These are phyloP conservation scores for Scomber colias DNA, from an alignment of 2,113 vertebrate species.

Conservation along the genomic window DNA sequence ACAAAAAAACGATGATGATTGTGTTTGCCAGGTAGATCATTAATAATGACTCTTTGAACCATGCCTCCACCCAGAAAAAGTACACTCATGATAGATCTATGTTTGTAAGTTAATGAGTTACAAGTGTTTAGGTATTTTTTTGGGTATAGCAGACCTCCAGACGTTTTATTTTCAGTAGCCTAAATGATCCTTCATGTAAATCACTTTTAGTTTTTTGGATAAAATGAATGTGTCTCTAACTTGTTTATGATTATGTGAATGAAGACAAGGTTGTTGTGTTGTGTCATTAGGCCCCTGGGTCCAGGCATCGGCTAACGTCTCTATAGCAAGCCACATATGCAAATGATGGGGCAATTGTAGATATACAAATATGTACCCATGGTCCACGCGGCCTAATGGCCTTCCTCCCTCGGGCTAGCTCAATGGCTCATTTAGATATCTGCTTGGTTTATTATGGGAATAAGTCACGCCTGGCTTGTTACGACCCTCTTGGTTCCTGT, in stretches of 20 bases:
- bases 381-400: slow-evolving; percentile 76
- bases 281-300: slow-evolving; percentile 54
- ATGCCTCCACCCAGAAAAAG: background rate
- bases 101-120: too few relatives aligned
- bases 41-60: background rate
- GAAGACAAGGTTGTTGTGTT: slow-evolving; percentile 56
- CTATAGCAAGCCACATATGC: slow-evolving; percentile 72
- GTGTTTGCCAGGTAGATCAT: background rate
- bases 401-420: slow-evolving; percentile 77
- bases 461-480: slow-evolving; percentile 83
- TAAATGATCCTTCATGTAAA: background rate
- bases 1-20: too few relatives aligned
- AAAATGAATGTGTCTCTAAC: slow-evolving; percentile 37
- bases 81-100: background rate
- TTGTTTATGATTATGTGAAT: slow-evolving; percentile 58
- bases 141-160: background rate
- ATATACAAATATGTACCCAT: slow-evolving; percentile 85
- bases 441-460: slow-evolving; percentile 82
- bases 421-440: slow-evolving; percentile 85
- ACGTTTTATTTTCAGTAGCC: slow-evolving; percentile 1
- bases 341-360: slow-evolving; percentile 83
- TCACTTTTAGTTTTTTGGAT: slow-evolving; percentile 15
- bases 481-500: slow-evolving; percentile 80
- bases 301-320: slow-evolving; percentile 47
- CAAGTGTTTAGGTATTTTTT: background rate